Conservation (phyloP, 1,140 invertebrate genomes). For the Drosophila malerkotliana region DNA sequence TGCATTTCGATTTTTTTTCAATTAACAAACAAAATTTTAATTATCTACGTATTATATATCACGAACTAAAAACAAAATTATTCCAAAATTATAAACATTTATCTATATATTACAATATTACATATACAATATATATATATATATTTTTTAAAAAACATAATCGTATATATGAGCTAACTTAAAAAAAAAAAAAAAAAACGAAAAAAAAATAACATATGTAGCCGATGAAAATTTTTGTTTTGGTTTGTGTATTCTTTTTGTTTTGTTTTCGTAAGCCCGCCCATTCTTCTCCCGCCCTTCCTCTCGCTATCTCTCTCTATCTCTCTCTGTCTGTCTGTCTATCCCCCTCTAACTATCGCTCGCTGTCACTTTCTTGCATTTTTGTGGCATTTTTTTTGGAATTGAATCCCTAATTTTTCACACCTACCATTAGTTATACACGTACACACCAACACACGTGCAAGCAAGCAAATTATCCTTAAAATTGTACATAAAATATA, state of each 20-base stretch:
- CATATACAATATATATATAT: slow-evolving; percentile 21
- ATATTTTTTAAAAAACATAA: slow-evolving; percentile 23
- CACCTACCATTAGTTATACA: slow-evolving; percentile 5
- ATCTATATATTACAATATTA: slow-evolving; percentile 14
- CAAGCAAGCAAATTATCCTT: slow-evolving; percentile 53
- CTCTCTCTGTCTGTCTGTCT: slow-evolving; percentile 14
- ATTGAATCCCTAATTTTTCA: slow-evolving; percentile 9
- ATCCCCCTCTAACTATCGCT: slow-evolving; percentile 2
- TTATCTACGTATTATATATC: slow-evolving; percentile 17
- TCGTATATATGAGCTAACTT: slow-evolving; percentile 28
- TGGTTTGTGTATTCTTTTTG: slow-evolving; percentile 29
- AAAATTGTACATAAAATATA: slow-evolving; percentile 26
- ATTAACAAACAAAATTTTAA: slow-evolving; percentile 33
- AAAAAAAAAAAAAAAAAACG: slow-evolving; percentile 3
- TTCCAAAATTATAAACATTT: slow-evolving; percentile 23
- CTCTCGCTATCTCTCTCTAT: slow-evolving; percentile 10
- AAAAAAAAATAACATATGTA: slow-evolving; percentile 20
- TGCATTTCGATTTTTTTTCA: slow-evolving; percentile 35
- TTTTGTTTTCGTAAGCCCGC: slow-evolving; percentile 18
- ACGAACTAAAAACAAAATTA: slow-evolving; percentile 23
- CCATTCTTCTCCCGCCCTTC: slow-evolving; percentile 7
- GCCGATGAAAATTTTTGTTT: slow-evolving; percentile 31
- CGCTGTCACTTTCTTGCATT: slow-evolving; percentile 48
- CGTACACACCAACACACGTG: slow-evolving; percentile 41
- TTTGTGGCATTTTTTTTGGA: slow-evolving; percentile 45